Percentiles rank a stretch among this genome's conserved stretches.
phyloP scores from a whole-genome alignment of 2,797 vertebrate species.

The Pteronotus mesoamericanus region DNA sequence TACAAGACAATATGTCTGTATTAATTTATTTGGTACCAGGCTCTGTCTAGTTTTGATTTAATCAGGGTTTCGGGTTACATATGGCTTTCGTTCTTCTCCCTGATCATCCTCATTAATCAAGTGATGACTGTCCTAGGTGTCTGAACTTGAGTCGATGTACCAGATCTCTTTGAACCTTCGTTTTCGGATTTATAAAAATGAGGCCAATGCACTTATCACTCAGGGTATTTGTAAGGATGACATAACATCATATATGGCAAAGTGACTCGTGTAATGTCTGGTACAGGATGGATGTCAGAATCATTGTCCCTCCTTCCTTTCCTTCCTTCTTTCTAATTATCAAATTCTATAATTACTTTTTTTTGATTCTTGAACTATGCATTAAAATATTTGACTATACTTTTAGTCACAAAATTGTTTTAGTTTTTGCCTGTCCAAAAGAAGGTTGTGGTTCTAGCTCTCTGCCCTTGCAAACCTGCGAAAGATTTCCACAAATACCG shows the following conservation, averaged over 20 bases:
- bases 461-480: background rate
- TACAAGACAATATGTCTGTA: constrained; percentile 45
- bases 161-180: background rate
- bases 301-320: background rate
- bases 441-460: background rate
- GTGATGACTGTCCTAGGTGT: background rate
- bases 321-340: background rate
- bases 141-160: background rate
- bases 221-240: background rate
- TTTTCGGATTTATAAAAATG: background rate
- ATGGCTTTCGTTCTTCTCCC: background rate
- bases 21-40: constrained; percentile 44
- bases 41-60: constrained; percentile 45
- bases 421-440: background rate
- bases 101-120: background rate
- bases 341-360: background rate
- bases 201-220: background rate
- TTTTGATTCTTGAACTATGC: constrained; percentile 18
- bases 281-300: background rate
- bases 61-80: background rate
- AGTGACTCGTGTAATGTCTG: background rate
- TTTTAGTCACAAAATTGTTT: background rate
- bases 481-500: background rate
- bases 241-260: background rate
- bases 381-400: background rate